Base-by-base conservation (phyloP, 2,888 invertebrate genomes). In the Pheosia tremula region DNA sequence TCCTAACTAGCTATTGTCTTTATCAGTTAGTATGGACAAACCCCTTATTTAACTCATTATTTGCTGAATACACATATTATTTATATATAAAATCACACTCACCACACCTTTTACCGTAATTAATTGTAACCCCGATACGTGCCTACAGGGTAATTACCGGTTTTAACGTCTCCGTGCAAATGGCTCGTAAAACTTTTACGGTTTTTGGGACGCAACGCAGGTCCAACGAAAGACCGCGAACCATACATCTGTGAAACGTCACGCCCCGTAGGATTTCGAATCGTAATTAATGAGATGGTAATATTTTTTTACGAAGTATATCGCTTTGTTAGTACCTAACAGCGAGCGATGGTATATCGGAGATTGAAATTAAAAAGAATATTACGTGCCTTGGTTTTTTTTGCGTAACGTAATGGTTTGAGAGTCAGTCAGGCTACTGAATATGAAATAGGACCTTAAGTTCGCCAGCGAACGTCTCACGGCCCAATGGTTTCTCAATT, bases 231-330 rank as follows among this genome's bases (percentile, higher is more conserved):
- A n/a, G 36, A 55, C 55, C 39, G 39, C 55, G 37, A 39, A 55
- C 39, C 4, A 39, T 13, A 39, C 37, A 39, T 55, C 55, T 55
- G 55, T n/a, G 39, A 38, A 55, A 6, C 39, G 55, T 55, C 7
- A n/a, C 55, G 55, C 13, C 13, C 11, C 53, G 36, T 53, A 37
- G 53, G 0, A 36, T 11, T 37, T 36, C 10, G 9, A 10, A 37
- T 11, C 37, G 11, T 53, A 53, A 53, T 37, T 53, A 53, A 53
- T 53, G 37, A 10, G 24, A 9, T 37, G 53, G 37, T 53, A 53
- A 53, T 53, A 36, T 24, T 53, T 53, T 53, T 53, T 53, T 53
- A 53, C 37, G 53, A 8, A 52, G 37, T 37, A 53, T 53, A 53
- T 37, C 53, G 37, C 11, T 53, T 11, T 37, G 37, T 53, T 53